Base-by-base conservation (phyloP, 2,113 vertebrate genomes). In the Euleptes europaea region DNA sequence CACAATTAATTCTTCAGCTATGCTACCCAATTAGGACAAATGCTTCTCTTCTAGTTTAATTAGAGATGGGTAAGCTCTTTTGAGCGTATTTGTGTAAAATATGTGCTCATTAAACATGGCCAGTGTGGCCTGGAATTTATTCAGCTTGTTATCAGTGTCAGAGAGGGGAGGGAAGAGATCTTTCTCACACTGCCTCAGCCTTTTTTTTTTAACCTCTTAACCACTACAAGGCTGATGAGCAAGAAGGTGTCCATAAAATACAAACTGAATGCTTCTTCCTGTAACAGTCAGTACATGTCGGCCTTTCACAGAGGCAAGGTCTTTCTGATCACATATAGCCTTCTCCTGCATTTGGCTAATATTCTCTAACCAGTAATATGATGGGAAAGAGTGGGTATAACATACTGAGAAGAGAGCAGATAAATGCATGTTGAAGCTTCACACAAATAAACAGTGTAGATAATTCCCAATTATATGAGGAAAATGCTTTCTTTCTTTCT, bases 21-120 rank as follows among this genome's bases (percentile, higher is more conserved):
- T 95, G 92, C 94, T 90, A 92, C 92, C 94, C 96, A 97, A 95
- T 96, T 95, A 96, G 94, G 96, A 95, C 94, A 95, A 96, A 95
- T 92, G 91, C 91, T 95, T 95, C 93, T 90, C 95, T 95, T 96
- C 94, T 96, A 90, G 84, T 95, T 95, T 96, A 96, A 95, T 97
- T 96, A 96, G 94, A 93, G 94, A 95, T 94, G 96, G 94, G 94
- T 93, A 95, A 80, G 85, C 80, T 92, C 92, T 66, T 94, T 92
- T 94, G 91, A 94, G 93, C 92, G 96, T 96, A 94, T 97, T 97
- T 96, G 95, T 96, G 91, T 95, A 95, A 96, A 97, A 96, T 97
- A 97, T 90, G 91, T 96, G 95, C 95, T 96, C 95, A 95, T 96
- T 97, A 96, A 96, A 96, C 83, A 88, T 92, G 91, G 89, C 88